phyloP scores from a whole-genome alignment of 2,113 vertebrate species.

The Dipodomys merriami region DNA sequence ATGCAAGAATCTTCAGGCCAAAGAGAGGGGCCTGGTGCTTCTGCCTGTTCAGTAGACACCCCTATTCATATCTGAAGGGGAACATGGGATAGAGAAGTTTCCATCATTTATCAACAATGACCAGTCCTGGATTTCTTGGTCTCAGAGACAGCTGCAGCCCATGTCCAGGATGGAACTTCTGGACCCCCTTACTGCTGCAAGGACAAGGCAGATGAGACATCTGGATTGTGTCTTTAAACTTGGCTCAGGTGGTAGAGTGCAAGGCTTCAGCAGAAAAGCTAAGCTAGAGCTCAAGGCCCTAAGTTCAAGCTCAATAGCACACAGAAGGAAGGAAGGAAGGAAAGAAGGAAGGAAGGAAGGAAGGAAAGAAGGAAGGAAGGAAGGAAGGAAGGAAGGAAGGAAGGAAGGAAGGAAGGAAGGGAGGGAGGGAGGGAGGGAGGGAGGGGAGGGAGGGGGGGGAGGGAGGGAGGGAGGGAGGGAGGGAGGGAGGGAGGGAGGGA shows the following conservation, averaged over 20 bases:
- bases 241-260: neutral
- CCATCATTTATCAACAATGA: neutral
- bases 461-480: too few species aligned
- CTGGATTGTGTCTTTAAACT: neutral
- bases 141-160: neutral
- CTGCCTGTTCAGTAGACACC: neutral
- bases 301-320: too few species aligned
- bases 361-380: too few species aligned
- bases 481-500: too few species aligned
- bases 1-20: neutral
- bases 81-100: neutral
- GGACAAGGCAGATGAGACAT: neutral
- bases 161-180: neutral
- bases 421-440: too few species aligned
- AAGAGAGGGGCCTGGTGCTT: neutral
- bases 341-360: too few species aligned
- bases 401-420: too few species aligned
- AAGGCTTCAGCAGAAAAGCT: too few species aligned
- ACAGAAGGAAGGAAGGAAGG: too few species aligned
- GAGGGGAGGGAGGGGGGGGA: too few species aligned
- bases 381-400: too few species aligned
- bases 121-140: neutral
- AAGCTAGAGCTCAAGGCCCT: too few species aligned
- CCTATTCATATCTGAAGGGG: neutral
- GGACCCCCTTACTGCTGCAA: neutral